Evolutionary conservation across 2,888 invertebrate species (phyloP).

Genomic region (Pyrrhia umbra): DNA sequence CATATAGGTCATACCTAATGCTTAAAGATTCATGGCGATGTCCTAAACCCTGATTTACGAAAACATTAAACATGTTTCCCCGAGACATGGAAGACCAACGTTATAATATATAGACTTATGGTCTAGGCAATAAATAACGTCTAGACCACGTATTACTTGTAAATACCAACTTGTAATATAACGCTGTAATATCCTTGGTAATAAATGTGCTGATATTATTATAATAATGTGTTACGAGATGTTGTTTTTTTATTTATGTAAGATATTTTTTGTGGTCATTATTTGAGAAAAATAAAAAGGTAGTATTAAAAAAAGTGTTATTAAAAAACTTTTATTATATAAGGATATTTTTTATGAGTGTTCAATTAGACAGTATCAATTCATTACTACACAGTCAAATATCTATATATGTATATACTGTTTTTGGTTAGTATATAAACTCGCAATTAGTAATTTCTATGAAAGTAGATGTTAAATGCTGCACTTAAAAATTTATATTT

Average conservation of each 20-base stretch:
- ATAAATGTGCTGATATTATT: conserved; percentile 24
- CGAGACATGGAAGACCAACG: conserved; percentile 18
- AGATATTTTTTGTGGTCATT: too few species aligned
- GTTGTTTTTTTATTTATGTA: neutral
- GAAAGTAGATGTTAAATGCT: too few species aligned
- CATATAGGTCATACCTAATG: conserved; percentile 22
- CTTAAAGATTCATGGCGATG: conserved; percentile 23
- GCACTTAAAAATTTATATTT: too few species aligned
- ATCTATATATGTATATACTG: too few species aligned
- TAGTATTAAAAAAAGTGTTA: too few species aligned
- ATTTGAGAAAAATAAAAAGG: too few species aligned
- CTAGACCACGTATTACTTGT: conserved; percentile 47
- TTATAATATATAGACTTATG: conserved; percentile 45
- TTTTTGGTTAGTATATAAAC: too few species aligned
- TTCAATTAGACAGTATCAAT: too few species aligned
- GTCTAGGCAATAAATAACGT: conserved; percentile 45
- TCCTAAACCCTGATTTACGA: conserved; percentile 38
- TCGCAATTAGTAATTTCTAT: too few species aligned
- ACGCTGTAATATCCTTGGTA: conserved; percentile 31
- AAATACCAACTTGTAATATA: conserved; percentile 47
- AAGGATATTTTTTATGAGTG: too few species aligned
- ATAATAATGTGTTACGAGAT: conserved; percentile 24
- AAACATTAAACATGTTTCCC: conserved; percentile 51
- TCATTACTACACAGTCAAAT: too few species aligned
- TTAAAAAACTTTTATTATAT: too few species aligned